Conservation (phyloP, 2,888 invertebrate genomes). For the Leptinotarsa juncta region DNA sequence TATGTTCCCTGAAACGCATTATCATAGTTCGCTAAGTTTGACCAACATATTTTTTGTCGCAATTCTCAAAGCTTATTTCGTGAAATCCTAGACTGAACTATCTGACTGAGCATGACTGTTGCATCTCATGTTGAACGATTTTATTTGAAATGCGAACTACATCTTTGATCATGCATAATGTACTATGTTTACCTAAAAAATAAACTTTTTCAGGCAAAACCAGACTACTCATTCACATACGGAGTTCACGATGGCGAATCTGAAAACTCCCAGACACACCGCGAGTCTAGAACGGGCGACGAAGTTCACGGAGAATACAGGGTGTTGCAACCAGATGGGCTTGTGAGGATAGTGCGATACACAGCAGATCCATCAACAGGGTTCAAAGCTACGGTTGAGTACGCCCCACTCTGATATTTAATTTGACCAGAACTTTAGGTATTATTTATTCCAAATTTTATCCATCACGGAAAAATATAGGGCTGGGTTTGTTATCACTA, state of each 20-base stretch:
- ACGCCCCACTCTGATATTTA: constrained; percentile 38
- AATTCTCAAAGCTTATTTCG: no score
- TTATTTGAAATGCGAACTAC: no score
- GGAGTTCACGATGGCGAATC: constrained; percentile 81
- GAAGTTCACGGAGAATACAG: constrained; percentile 79
- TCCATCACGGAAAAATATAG: background rate
- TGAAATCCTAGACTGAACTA: no score
- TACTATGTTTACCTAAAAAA: background rate
- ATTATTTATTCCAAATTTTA: background rate
- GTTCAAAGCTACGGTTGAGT: constrained; percentile 72
- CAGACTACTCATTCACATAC: constrained; percentile 81
- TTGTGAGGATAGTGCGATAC: constrained; percentile 78
- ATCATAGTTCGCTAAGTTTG: no score
- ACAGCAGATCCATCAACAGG: constrained; percentile 80
- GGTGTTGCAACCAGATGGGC: constrained; percentile 81
- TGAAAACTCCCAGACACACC: constrained; percentile 79
- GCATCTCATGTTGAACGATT: no score
- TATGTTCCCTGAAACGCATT: no score
- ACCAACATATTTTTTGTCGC: no score
- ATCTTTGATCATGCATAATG: background rate
- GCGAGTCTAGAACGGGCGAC: constrained; percentile 79
- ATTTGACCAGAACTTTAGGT: no score
- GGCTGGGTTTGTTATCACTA: no score
- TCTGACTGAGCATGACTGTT: no score
- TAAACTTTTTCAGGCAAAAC: constrained; percentile 69